Evolutionary conservation across 1,140 invertebrate species (phyloP), one percentile per base, ranked within the genome.

Genomic region (Chrysomallon squamiferum): DNA sequence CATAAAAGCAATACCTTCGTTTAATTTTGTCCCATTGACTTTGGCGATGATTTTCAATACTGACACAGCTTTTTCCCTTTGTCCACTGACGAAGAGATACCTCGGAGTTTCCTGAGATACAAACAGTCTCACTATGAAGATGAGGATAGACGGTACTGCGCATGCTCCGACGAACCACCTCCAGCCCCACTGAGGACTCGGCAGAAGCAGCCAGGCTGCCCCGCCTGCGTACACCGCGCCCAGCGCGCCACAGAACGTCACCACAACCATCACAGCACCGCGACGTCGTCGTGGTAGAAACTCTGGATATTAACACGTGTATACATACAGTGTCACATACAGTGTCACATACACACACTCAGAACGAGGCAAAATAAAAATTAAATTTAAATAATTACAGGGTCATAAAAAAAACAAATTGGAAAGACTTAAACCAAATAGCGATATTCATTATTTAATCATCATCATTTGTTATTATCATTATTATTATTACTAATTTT

Each of bases 211-310:
- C 80, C 80, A 82, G 11, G 77, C 77, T 33, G 79, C 30, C n/a
- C 67, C 72, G 22, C 73, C 73, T 11, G 76, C 69, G n/a, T 68
- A 69, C 20, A 80, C 70, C 2, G 78, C 77, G 6, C 80, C 80
- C 1, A 80, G 49, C 3, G 78, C 76, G 32, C 80, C 80, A 77
- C 75, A 79, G 18, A 82, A 56, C 9, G 80, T 82, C 15, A 82
- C 76, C 0, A 74, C 72, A 25, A 82, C 77, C 72, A 82, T 72
- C 5, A 72, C 66, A 13, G 67, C 58, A 3, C 79, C 79, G 32
- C 80, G 69, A n/a, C 75, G 74, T 52, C 73, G 72, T 45, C 59
- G 66, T 9, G 80, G 80, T 22, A 82, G 60, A 54, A 75, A 82
- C 72, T 82, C 80, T 82, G 68, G 27, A 69, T 20, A n/a, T 41